Base-by-base conservation (phyloP, 2,888 invertebrate species). In the Stenodema calcarata region DNA sequence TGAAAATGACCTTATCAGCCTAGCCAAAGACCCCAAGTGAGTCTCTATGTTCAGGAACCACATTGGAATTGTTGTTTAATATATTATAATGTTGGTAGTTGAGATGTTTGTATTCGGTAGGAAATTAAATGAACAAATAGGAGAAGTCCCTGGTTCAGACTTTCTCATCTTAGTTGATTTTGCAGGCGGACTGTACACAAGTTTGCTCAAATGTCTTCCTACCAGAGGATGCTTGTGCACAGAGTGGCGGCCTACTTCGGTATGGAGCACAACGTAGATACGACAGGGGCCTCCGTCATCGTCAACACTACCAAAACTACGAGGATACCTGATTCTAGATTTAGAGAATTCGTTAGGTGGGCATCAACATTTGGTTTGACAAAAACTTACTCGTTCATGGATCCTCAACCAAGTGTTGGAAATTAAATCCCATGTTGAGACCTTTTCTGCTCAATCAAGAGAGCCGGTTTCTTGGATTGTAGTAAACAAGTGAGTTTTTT, bases 221-320 rank as follows among this genome's bases (percentile, higher is more conserved):
- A 99, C 93, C 97, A 98, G 88, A 94, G 99, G 42, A 98, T 99
- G 98, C 92, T 99, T 89, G 97, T 98, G 0, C 99, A 99, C 91
- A 95, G 98, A 44, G 96, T 97, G 88, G 97, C 98, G 0, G 95
- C 97, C 23, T 96, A 96, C 90, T 98, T 98, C 92, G 97, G 98
- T 86, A 95, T 99, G 93, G 96, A 97, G 86, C 98, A 99, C 91
- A 97, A 97, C 90, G 95, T 98, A 28, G 98, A 98, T 92, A 94
- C 95, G 88, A 93, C 94, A 18, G 97, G 96, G 88, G 95, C 94
- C 91, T 95, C 96, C 84, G 96, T 97, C 84, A 94, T 97, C 84
- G 96, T 96, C 0, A 96, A 97, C 88, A 96, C 96, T 90, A 96
- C 95, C 80, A 93, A 93, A 89, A 93, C 92, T 89, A 95, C 94